Conservation (phyloP, 1,140 invertebrate species). For the Trichomalopsis sarcophagae region DNA sequence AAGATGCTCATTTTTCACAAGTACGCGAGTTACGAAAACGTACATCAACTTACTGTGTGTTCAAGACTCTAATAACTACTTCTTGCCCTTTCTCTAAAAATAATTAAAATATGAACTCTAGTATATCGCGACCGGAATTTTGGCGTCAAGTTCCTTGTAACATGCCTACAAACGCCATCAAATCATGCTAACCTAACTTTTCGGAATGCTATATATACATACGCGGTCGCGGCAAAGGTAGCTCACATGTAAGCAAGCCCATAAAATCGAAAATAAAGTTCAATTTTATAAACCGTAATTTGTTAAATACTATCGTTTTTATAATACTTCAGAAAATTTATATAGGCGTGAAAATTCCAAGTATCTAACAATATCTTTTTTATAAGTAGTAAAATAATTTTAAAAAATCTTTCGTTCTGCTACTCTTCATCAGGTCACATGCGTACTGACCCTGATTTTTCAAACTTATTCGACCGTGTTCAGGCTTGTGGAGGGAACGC, state of each 20-base stretch:
- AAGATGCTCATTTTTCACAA: background rate
- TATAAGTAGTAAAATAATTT: background rate
- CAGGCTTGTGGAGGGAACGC: conserved; percentile 13
- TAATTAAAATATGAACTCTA: background rate
- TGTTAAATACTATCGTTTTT: too few species aligned
- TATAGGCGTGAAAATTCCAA: background rate
- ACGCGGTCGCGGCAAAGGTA: background rate
- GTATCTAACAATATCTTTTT: background rate
- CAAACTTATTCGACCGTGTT: background rate
- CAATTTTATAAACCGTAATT: background rate
- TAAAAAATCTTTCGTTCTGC: background rate
- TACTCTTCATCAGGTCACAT: background rate
- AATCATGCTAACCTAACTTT: conserved; percentile 32
- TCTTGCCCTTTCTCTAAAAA: background rate
- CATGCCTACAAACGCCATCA: background rate
- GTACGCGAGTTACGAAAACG: background rate
- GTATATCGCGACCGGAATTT: conserved; percentile 26
- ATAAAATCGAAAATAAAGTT: background rate
- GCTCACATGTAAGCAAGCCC: background rate
- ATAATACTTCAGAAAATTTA: background rate
- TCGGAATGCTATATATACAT: background rate
- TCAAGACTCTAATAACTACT: background rate
- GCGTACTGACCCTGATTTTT: conserved; percentile 31
- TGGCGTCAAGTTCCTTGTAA: conserved; percentile 18
- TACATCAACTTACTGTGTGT: background rate